Conservation (phyloP, 1,140 invertebrate genomes). For the Bombus impatiens region DNA sequence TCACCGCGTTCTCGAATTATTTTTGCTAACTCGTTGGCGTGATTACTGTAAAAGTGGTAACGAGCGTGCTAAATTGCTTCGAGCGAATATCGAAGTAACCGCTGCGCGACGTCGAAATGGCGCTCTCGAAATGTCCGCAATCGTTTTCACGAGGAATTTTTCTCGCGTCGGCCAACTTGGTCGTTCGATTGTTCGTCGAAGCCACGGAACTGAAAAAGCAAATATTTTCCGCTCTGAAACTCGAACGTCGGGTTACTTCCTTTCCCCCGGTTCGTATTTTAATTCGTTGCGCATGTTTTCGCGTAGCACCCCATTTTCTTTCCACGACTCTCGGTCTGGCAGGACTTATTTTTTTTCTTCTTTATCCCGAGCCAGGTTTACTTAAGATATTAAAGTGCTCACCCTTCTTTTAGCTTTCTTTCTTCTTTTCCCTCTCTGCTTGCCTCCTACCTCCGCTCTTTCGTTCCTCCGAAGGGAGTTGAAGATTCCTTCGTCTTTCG, state of each 20-base stretch:
- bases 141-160: background rate
- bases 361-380: conserved; percentile 72
- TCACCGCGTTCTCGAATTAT: conserved; percentile 28
- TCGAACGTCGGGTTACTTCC: background rate
- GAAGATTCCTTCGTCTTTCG: conserved; percentile 18
- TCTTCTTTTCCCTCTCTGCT: background rate
- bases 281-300: conserved; percentile 79
- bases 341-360: conserved; percentile 65
- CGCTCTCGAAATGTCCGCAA: too few relatives aligned
- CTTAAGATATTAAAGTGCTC: conserved; percentile 82
- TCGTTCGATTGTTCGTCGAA: background rate
- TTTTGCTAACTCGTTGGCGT: background rate
- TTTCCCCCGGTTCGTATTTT: conserved; percentile 72
- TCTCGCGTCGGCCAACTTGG: background rate
- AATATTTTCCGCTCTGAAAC: background rate
- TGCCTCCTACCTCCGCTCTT: too few relatives aligned
- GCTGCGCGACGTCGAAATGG: too few relatives aligned
- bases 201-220: background rate
- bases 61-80: background rate
- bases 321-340: conserved; percentile 52
- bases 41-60: background rate
- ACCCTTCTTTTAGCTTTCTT: conserved; percentile 58
- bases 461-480: background rate
- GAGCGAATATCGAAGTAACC: too few relatives aligned
- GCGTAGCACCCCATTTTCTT: conserved; percentile 44